Base-by-base conservation (phyloP, 1,140 invertebrate genomes). In the Hydropsyche tenuis region DNA sequence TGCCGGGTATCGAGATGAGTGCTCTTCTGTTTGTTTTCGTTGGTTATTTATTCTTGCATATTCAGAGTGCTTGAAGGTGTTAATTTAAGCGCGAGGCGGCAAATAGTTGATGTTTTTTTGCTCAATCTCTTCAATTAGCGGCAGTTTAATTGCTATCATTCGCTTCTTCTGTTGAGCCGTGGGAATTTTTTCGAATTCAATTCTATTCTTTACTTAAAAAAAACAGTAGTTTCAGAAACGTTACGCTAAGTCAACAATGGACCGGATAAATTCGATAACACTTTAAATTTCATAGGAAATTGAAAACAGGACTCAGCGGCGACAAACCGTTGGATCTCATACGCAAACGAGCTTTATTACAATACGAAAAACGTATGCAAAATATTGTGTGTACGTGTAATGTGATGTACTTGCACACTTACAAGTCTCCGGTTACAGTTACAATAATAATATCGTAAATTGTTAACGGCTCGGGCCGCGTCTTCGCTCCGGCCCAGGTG, bases 391-490 rank as follows among this genome's bases (percentile, higher is more conserved):
- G 14, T 14, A 22, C n/a, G 48, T 22, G 20, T 5, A 51, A 5
- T 51, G 48, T n/a, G 14, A 22, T n/a, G 30, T 37, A 37, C 3
- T 3, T 37, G 30, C 30, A 37, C 30, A 37, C 30, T n/a, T n/a
- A n/a, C 3, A 37, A 37, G 30, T 37, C 30, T 37, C 30, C 63
- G 63, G 30, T 42, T 65, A 65, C 63, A 65, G 63, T 65, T 65
- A 65, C 63, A 65, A 65, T 65, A 46, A 46, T 46, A 46, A 43
- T 65, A 65, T 65, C 22, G 63, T 65, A 65, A 65, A 65, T 65
- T 46, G 63, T 65, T 65, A 65, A 42, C 23, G 56, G 18, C 63
- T 23, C 23, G 16, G 14, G 62, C 22, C 14, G 27, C 22, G 43
- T n/a, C 30, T 65, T 65, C 30, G 63, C 23, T 46, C 63, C 18